Evolutionary conservation across 2,113 vertebrate genomes (phyloP).

Genomic region (Malurus cyaneus): DNA sequence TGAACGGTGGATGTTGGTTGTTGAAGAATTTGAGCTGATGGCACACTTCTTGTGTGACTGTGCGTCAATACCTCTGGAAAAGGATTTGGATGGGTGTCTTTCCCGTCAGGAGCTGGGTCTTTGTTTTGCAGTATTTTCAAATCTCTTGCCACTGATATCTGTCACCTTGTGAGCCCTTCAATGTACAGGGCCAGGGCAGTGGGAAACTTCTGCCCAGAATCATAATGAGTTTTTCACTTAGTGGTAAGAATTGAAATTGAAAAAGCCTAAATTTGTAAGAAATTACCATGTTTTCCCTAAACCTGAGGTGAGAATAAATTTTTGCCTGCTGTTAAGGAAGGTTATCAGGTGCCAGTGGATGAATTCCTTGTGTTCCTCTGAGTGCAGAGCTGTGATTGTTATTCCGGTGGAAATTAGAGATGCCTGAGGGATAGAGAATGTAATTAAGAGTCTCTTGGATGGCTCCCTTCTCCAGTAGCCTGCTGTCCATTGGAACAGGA

Average conservation of each 20-base stretch:
- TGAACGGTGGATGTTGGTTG: rapidly evolving
- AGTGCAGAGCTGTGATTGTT: neutral
- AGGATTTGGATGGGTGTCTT: too few relatives aligned
- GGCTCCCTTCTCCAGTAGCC: neutral
- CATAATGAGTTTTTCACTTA: neutral
- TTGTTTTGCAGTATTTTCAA: neutral
- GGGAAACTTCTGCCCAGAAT: neutral
- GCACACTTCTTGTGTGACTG: neutral
- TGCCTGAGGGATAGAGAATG: neutral
- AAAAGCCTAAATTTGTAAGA: neutral
- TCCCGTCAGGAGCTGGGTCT: neutral
- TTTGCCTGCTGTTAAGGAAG: neutral
- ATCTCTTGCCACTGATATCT: neutral
- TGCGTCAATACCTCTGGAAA: neutral
- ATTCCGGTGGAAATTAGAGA: neutral
- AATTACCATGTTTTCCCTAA: neutral
- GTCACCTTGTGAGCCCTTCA: neutral
- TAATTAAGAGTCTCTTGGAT: neutral
- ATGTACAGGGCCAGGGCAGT: neutral
- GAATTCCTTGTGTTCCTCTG: neutral
- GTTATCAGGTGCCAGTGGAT: neutral
- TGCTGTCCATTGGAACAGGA: neutral
- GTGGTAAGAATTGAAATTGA: neutral
- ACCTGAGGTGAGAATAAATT: neutral
- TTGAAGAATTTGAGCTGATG: neutral